Percentiles rank a stretch among this genome's conserved stretches.
These are phyloP conservation scores for Neopelma chrysocephalum DNA, from an alignment of 2,797 vertebrate genomes.

Conservation along the genomic window DNA sequence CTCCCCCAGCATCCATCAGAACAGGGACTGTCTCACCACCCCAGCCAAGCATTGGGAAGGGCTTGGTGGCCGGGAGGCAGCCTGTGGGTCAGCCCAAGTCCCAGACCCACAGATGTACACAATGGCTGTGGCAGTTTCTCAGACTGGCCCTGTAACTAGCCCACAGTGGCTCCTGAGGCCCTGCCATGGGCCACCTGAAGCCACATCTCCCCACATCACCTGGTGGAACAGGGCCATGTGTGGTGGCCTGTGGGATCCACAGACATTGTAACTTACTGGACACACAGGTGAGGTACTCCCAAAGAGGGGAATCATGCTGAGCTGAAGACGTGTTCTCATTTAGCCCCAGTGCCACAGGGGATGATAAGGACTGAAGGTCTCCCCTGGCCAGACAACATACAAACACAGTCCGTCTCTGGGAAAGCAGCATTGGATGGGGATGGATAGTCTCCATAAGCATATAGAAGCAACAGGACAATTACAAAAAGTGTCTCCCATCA, in stretches of 20 bases:
- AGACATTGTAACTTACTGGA: rapidly evolving
- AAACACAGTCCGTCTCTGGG: not conserved
- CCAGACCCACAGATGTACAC: not conserved
- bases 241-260: not conserved
- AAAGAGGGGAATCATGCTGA: not conserved
- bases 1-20: rapidly evolving
- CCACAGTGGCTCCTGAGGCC: rapidly evolving
- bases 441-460: not conserved
- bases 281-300: not conserved
- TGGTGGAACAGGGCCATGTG: not conserved
- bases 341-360: not conserved
- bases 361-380: not conserved
- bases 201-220: rapidly evolving
- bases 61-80: not conserved
- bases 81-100: not conserved
- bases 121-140: rapidly evolving
- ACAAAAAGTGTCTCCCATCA: not conserved
- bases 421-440: rapidly evolving
- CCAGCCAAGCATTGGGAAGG: rapidly evolving
- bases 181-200: rapidly evolving
- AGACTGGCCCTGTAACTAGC: rapidly evolving
- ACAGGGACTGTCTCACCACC: rapidly evolving
- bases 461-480: not conserved
- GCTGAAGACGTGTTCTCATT: not conserved
- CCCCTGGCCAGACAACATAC: not conserved